phyloP scores from a whole-genome alignment of 2,797 vertebrate species.

The Pseudochirops corinnae region DNA sequence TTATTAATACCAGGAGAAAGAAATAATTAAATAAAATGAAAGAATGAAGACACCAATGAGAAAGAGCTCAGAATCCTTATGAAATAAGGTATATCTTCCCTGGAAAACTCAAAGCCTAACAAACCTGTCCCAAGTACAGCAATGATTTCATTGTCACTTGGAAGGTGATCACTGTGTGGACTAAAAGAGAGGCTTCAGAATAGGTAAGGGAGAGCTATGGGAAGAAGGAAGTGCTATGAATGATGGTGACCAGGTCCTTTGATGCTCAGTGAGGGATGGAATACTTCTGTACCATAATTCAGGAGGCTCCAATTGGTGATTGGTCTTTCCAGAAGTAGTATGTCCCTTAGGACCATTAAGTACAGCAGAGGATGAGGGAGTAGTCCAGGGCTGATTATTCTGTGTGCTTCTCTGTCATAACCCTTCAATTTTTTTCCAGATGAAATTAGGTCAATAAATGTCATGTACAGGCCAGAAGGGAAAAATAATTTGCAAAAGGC shows the following conservation, averaged over 20 bases:
- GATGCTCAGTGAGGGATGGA: background rate
- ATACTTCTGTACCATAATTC: background rate
- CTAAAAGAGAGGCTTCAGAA: background rate
- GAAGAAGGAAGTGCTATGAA: background rate
- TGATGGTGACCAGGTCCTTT: background rate
- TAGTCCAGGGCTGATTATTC: background rate
- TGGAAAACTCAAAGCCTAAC: background rate
- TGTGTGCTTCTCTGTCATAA: background rate
- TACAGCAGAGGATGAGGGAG: background rate
- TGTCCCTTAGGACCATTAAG: background rate
- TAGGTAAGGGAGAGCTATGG: background rate
- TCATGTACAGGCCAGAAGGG: background rate
- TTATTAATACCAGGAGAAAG: background rate
- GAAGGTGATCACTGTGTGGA: background rate
- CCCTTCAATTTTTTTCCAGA: background rate
- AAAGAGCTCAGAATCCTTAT: background rate
- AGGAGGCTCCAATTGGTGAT: background rate
- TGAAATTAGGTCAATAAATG: background rate
- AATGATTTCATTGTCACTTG: background rate
- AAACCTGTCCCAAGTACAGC: background rate
- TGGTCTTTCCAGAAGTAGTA: background rate
- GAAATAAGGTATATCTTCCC: background rate
- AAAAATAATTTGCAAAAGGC: background rate
- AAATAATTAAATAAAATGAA: background rate
- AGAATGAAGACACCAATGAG: background rate